Conservation (phyloP, 2,888 invertebrate genomes). For the Diadromus collaris region DNA sequence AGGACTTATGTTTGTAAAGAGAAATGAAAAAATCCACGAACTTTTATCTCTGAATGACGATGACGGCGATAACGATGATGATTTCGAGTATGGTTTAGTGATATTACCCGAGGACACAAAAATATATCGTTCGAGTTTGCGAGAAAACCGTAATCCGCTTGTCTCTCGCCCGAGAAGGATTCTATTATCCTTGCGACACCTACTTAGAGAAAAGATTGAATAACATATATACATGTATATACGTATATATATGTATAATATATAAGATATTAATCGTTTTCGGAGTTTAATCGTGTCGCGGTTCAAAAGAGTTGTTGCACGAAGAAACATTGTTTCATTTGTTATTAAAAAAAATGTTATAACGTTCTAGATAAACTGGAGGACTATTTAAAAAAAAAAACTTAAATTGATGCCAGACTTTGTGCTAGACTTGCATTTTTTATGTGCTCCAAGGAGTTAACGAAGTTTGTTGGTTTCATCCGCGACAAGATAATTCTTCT, state of each 20-base stretch:
- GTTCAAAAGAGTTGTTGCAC: conserved; percentile 14
- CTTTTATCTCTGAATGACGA: conserved; percentile 49
- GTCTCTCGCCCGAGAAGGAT: conserved; percentile 8
- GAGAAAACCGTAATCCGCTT: conserved; percentile 4
- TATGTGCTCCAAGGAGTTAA: conserved; percentile 5
- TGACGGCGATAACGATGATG: conserved; percentile 10
- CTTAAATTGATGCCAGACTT: conserved; percentile 43
- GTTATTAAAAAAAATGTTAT: conserved; percentile 17
- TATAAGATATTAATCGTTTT: conserved; percentile 24
- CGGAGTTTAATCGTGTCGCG: conserved; percentile 15
- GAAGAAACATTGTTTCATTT: conserved; percentile 39
- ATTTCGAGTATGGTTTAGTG: conserved; percentile 18
- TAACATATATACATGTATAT: background rate
- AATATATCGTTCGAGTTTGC: conserved; percentile 17
- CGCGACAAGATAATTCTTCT: conserved; percentile 20
- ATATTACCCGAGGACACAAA: background rate
- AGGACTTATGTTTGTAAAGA: conserved; percentile 66
- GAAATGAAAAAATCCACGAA: conserved; percentile 54
- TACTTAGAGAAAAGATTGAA: conserved; percentile 16
- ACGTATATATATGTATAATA: background rate
- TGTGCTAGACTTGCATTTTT: conserved; percentile 32
- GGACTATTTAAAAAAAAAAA: conserved; percentile 24
- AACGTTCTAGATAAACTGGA: conserved; percentile 11
- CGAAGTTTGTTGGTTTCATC: conserved; percentile 38
- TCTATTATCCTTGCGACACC: conserved; percentile 29